These are phyloP conservation scores for Gymnogyps californianus DNA, from an alignment of 2,113 vertebrate genomes.

Conservation along the genomic window DNA sequence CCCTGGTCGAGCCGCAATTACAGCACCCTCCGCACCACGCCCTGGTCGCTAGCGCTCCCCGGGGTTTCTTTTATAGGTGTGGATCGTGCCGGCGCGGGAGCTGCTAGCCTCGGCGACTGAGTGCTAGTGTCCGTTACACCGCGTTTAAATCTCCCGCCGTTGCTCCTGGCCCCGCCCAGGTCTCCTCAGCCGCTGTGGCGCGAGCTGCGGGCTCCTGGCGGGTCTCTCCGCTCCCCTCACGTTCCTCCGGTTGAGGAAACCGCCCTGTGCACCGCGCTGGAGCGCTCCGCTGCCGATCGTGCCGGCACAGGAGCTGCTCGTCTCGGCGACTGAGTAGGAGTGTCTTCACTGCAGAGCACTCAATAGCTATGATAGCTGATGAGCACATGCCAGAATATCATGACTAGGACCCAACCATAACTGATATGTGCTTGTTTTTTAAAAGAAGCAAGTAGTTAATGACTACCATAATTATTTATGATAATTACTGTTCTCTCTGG, in stretches of 20 bases:
- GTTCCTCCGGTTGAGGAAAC: background rate
- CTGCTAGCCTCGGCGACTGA: too few relatives aligned
- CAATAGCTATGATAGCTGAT: background rate
- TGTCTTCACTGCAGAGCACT: background rate
- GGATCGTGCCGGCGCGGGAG: too few relatives aligned
- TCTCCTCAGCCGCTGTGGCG: background rate
- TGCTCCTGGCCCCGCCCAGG: background rate
- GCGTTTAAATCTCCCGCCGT: background rate
- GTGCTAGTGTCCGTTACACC: too few relatives aligned
- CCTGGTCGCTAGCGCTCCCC: too few relatives aligned
- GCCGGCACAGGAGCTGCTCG: fast-evolving
- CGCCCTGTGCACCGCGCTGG: too few relatives aligned
- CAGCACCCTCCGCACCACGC: too few relatives aligned
- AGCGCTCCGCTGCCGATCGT: background rate
- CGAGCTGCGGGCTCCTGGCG: background rate
- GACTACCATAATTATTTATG: background rate
- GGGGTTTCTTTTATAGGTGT: too few relatives aligned
- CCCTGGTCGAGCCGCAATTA: too few relatives aligned
- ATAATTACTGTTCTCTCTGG: background rate
- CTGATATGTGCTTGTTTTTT: background rate
- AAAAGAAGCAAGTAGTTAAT: background rate
- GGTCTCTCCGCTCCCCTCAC: background rate
- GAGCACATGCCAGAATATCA: background rate
- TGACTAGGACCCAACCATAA: background rate
- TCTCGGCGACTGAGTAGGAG: too few relatives aligned